These are phyloP conservation scores for Andrena chrysosceles DNA, from an alignment of 2,888 invertebrate species.

Conservation along the genomic window DNA sequence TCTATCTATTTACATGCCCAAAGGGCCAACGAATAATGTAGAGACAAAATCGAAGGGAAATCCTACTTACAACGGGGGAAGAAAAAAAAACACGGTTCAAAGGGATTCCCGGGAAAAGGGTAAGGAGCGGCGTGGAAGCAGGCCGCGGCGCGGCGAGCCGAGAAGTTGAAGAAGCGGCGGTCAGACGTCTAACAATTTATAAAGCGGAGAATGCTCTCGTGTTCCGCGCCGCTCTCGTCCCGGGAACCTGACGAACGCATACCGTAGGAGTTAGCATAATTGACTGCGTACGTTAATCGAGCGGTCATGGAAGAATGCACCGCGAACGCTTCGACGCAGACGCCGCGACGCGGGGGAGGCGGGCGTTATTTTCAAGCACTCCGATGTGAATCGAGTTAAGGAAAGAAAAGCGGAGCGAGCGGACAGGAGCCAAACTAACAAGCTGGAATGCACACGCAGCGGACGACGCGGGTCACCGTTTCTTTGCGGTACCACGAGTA, in stretches of 20 bases:
- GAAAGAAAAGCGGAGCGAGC: conserved; percentile 63
- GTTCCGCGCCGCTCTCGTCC: conserved; percentile 18
- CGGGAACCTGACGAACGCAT: conserved; percentile 48
- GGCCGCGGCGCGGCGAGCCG: conserved; percentile 27
- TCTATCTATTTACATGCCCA: background rate
- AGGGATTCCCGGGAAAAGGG: conserved; percentile 47
- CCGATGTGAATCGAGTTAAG: conserved; percentile 57
- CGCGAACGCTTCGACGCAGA: conserved; percentile 50
- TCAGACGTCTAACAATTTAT: conserved; percentile 55
- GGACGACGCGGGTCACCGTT: conserved; percentile 72
- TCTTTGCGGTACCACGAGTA: conserved; percentile 74
- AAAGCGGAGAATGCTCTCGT: conserved; percentile 40
- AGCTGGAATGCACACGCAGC: conserved; percentile 66
- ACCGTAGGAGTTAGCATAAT: conserved; percentile 68
- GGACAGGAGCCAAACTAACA: conserved; percentile 67
- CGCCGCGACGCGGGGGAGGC: background rate
- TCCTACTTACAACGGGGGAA: background rate
- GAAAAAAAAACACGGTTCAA: conserved; percentile 27
- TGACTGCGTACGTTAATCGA: conserved; percentile 72
- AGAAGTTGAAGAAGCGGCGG: conserved; percentile 58
- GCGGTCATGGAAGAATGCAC: conserved; percentile 68
- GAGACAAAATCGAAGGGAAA: conserved; percentile 8
- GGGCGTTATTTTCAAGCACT: conserved; percentile 64
- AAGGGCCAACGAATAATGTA: background rate
- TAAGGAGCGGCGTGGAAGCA: conserved; percentile 23